Evolutionary conservation across 2,888 invertebrate species (phyloP).

Genomic region (Polymixis lichenea): DNA sequence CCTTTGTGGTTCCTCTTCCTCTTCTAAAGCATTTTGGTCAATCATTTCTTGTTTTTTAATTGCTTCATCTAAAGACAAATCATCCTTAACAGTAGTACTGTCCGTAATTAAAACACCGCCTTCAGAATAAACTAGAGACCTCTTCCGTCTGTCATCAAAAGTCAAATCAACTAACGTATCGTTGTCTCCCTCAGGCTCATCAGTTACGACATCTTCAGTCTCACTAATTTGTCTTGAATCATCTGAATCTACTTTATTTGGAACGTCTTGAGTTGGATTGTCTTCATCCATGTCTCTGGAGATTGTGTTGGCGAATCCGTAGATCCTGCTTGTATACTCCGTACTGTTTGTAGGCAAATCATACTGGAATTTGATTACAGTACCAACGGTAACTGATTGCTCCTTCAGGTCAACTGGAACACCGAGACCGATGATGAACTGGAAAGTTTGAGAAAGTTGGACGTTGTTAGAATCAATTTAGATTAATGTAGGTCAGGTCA

Average conservation of each 20-base stretch:
- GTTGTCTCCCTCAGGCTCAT: conserved; percentile 73
- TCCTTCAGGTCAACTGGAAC: conserved; percentile 92
- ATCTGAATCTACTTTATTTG: conserved; percentile 67
- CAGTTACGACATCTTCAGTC: conserved; percentile 54
- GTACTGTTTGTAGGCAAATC: conserved; percentile 92
- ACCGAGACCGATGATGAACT: conserved; percentile 93
- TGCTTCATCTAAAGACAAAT: conserved; percentile 84
- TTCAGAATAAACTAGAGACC: conserved; percentile 82
- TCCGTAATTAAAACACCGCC: conserved; percentile 75
- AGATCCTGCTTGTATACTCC: conserved; percentile 89
- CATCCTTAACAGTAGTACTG: conserved; percentile 70
- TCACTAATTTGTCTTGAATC: conserved; percentile 69
- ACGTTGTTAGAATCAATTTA: conserved; percentile 43
- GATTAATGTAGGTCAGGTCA: conserved; percentile 42
- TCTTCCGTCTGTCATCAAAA: conserved; percentile 81
- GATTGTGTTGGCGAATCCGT: conserved; percentile 84
- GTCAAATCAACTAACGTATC: conserved; percentile 84
- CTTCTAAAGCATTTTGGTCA: conserved; percentile 78
- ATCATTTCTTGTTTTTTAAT: conserved; percentile 88
- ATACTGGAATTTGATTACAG: conserved; percentile 93
- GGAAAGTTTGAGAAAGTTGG: conserved; percentile 69
- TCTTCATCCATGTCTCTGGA: conserved; percentile 84
- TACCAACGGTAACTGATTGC: conserved; percentile 91
- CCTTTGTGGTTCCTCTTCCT: conserved; percentile 80
- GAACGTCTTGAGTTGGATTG: conserved; percentile 62